Evolutionary conservation across 2,113 vertebrate genomes (phyloP), one percentile per base, ranked within the genome.

Genomic region (Naja naja): DNA sequence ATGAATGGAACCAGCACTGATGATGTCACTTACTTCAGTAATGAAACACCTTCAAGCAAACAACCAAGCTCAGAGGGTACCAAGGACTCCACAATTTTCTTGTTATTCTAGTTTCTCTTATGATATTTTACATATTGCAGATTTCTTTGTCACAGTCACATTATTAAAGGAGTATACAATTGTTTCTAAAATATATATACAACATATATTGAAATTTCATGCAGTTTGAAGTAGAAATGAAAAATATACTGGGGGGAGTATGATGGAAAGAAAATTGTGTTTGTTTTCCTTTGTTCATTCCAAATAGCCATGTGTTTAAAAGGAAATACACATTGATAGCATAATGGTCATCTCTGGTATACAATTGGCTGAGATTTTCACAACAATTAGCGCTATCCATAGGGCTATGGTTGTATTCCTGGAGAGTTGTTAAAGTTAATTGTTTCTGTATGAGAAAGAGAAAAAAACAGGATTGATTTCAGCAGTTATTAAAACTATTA

Each of bases 391-490:
- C 30, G 18, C 30, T 30, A 27, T 56, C 89, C 27, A 64, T 47
- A 3, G 56, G 25, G 43, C 56, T 64, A 64, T 89, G 45, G 23
- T 47, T 25, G 12, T 47, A 43, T 47, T 64, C 56, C 27, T 90
- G 18, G 56, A 64, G 89, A 64, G 27, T 64, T 64, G 89, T 90
- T 60, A 64, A 90, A 90, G 56, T 90, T 90, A 30, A 90, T 90
- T 64, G 34, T 64, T 90, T 64, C 56, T 90, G 56, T 45, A 90
- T 45, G 45, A 22, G 18, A 43, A 81, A 81, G 74, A 43, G 34
- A 69, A 4, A 53, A 69, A 43, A 90, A 30, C 9, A 74, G 60
- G 60, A 69, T 90, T 90, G 49, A 74, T 49, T 90, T 90, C 30
- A 90, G 47, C 47, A 43, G 25, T 74, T 74, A 90, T 74, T 90